These are phyloP conservation scores for Petrophora chlorosata DNA, from an alignment of 2,888 invertebrate species.

Conservation along the genomic window DNA sequence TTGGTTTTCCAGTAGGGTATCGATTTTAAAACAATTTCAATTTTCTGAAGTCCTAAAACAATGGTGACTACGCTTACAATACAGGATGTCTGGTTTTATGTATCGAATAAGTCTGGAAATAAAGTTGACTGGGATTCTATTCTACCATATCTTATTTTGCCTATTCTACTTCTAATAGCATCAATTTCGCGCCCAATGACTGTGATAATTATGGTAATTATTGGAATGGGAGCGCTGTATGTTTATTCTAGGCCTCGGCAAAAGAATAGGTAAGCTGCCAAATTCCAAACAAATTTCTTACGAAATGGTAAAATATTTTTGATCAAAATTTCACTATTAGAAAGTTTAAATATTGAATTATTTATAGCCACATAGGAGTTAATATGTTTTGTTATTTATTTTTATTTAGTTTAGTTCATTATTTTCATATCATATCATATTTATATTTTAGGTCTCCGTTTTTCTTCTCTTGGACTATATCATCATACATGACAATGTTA, in stretches of 20 bases:
- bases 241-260: slow-evolving; percentile 71
- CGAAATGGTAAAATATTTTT: too few species aligned
- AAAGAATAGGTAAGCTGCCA: slow-evolving; percentile 65
- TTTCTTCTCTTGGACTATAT: slow-evolving; percentile 89
- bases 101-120: slow-evolving; percentile 54
- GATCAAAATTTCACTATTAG: background rate
- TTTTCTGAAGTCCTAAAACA: slow-evolving; percentile 24
- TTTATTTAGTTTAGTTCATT: background rate
- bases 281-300: background rate
- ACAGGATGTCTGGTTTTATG: slow-evolving; percentile 63
- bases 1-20: too few species aligned
- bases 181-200: slow-evolving; percentile 66
- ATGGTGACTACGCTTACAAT: slow-evolving; percentile 58
- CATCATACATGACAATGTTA: slow-evolving; percentile 86
- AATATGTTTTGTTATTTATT: slow-evolving; percentile 1
- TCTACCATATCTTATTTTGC: slow-evolving; percentile 71
- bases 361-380: background rate
- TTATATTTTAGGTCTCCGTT: slow-evolving; percentile 88
- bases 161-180: slow-evolving; percentile 62
- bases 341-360: background rate
- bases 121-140: slow-evolving; percentile 67
- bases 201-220: slow-evolving; percentile 66
- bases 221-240: slow-evolving; percentile 72
- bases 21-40: too few species aligned
- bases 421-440: too few species aligned